These are phyloP conservation scores for Chauna torquata DNA, from an alignment of 2,113 vertebrate genomes.

Conservation along the genomic window DNA sequence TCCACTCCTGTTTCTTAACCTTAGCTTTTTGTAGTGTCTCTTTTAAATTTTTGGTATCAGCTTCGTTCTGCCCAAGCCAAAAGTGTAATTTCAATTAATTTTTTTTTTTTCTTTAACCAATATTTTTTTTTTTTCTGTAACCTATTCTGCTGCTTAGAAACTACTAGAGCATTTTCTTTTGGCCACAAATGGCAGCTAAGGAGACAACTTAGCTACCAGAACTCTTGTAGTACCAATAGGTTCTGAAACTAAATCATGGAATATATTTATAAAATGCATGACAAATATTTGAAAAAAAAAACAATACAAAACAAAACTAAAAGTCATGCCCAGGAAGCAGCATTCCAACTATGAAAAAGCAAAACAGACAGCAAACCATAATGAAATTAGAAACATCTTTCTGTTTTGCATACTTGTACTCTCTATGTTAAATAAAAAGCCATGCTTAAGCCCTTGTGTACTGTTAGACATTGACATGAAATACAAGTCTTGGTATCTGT, in stretches of 20 bases:
- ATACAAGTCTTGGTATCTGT: neutral
- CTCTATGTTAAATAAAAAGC: neutral
- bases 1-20: neutral
- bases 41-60: neutral
- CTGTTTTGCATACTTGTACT: neutral
- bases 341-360: neutral
- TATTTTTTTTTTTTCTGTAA: neutral
- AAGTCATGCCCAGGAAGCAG: neutral
- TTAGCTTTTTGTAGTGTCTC: neutral
- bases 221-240: neutral
- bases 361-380: neutral
- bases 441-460: neutral
- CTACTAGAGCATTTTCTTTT: neutral
- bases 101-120: neutral
- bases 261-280: neutral
- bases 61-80: neutral
- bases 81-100: neutral
- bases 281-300: neutral
- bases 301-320: neutral
- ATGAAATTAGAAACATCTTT: neutral
- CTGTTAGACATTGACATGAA: neutral
- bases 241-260: neutral
- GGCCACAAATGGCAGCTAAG: neutral
- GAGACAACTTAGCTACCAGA: neutral
- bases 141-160: neutral